phyloP scores from a whole-genome alignment of 2,797 vertebrate species.

The Poecilia wingei region DNA sequence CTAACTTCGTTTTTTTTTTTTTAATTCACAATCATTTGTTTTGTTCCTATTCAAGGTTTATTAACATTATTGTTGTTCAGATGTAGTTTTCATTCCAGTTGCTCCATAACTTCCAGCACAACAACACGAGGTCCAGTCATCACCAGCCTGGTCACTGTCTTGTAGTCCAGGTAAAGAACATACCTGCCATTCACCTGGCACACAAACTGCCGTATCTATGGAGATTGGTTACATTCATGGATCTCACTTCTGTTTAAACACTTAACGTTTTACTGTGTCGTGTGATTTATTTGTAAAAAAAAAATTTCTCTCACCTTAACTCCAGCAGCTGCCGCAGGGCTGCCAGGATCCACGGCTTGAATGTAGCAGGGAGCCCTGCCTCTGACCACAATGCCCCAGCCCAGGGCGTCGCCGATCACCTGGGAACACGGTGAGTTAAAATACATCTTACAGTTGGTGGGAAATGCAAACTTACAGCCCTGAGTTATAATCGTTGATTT shows the following conservation, averaged over 20 bases:
- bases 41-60: neutral
- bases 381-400: conserved; percentile 91
- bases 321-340: conserved; percentile 88
- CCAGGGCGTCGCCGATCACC: conserved; percentile 88
- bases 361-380: conserved; percentile 87
- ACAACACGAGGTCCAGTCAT: conserved; percentile 86
- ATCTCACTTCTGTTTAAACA: neutral
- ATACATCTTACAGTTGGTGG: neutral
- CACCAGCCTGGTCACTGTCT: conserved; percentile 84
- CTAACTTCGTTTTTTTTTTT: neutral
- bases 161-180: conserved; percentile 86
- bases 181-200: conserved; percentile 85
- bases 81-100: conserved; percentile 60
- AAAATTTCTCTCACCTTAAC: conserved; percentile 81
- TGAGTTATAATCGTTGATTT: neutral
- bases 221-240: neutral
- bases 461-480: neutral
- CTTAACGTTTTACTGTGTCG: neutral
- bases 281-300: neutral
- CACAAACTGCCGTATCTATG: conserved; percentile 88
- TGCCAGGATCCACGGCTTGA: conserved; percentile 89
- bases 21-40: neutral
- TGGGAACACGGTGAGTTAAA: conserved; percentile 49
- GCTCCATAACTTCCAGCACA: conserved; percentile 88
- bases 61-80: neutral